Base-by-base conservation (phyloP, 2,797 vertebrate species). In the Tapera naevia region DNA sequence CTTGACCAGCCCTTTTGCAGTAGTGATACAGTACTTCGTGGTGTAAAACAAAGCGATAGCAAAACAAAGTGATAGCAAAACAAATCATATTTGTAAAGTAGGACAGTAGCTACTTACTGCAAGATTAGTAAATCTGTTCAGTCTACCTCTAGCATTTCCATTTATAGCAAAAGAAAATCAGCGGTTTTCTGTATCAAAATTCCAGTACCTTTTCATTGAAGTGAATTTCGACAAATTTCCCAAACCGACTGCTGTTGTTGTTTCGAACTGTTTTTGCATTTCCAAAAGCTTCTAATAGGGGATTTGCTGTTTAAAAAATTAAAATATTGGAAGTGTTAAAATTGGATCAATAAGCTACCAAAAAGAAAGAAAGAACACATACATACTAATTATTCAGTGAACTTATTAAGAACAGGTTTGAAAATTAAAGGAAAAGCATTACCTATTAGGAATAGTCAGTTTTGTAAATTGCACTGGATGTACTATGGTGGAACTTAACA, bases 161-260 rank as follows among this genome's bases (percentile, higher is more conserved):
- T 79, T 93, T 18, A 48, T 6, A 27, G 24, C 14, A 62, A 65
- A 67, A 72, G 56, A 8, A 9, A 4, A 75, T 43, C 53, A 25
- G 62, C 58, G 18, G 7, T 46, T 64, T n/a, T 45, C n/a, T 57
- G n/a, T 46, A 82, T 72, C 28, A 76, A 89, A 76, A 80, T 62
- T 86, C 72, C 45, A 45, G 58, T 97, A 99, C 99, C 98, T 99
- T 99, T 91, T 98, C 98, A 97, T 99, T 99, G 87, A 99, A 99
- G 97, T 99, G 99, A 96, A 99, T 99, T 98, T 99, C 99, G 82
- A 99, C 99, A 97, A 99, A 99, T 97, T 99, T 99, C 89, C 99
- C 99, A 98, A 99, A 99, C 75, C 99, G 99, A 95, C 99, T 99
- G 92, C 99, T 99, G 97, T 99, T 99, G 96, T 99, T 99, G 96